Evolutionary conservation across 2,113 vertebrate genomes (phyloP), one percentile per base, ranked within the genome.

Genomic region (Sinocyclocheilus grahami): DNA sequence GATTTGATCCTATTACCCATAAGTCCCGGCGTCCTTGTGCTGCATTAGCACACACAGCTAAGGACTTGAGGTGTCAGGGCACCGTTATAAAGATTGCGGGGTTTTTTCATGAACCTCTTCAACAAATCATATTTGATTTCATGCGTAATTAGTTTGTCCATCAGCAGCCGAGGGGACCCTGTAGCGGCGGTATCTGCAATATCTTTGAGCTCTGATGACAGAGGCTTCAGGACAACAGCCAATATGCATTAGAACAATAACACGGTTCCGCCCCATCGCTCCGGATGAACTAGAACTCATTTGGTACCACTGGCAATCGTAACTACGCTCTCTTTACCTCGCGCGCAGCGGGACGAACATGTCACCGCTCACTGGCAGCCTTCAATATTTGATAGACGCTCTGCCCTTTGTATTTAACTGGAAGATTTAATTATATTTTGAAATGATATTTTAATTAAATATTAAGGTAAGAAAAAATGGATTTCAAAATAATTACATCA

Each of bases 371-470:
- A 76, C 85, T 85, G 90, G 89, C 91, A 84, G 83, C 86, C 80
- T 91, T 89, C 86, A 91, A 83, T 93, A 91, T 84, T 87, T 91
- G 90, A 93, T 85, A 87, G 90, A 92, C 90, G 91, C 89, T 94
- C 95, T 96, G 94, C 94, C 96, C 95, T 94, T 96, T 92, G 95
- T 96, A 98, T 93, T 95, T 93, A 96, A 97, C 53, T 58, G n/a
- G 93, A 93, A 93, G 95, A 96, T 96, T 96, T 98, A 97, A 98
- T 98, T 97, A 97, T 96, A 95, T 96, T 95, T 97, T 97, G 96
- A 98, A 98, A 98, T 97, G 94, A 98, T 97, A 97, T 97, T 98
- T 97, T 97, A 98, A 99, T 98, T 98, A 97, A 97, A 97, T 96
- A 97, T 96, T 95, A 96, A 96, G 95, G 95, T 97, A 97, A 96